Evolutionary conservation across 37 sponge, comb jelly and placozoan genomes (phyloP).

Genomic region (Agelas oroides): DNA sequence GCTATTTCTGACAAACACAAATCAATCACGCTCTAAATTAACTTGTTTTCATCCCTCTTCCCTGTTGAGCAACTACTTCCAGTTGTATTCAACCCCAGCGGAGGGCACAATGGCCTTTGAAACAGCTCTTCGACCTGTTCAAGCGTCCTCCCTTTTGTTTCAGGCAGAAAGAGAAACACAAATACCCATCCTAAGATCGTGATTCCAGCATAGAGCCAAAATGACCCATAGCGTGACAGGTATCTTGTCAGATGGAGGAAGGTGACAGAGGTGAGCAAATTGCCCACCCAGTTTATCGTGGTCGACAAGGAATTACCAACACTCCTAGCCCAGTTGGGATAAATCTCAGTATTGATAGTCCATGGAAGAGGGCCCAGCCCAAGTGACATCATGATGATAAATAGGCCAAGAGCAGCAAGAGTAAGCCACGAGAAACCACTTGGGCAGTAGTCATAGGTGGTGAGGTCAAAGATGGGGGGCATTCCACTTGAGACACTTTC

Average conservation of each 20-base stretch:
- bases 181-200: constrained; percentile 40
- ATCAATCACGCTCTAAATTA: too few relatives aligned
- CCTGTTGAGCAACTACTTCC: too few relatives aligned
- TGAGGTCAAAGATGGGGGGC: not conserved
- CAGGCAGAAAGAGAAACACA: constrained; percentile 60
- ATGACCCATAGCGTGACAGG: constrained; percentile 35
- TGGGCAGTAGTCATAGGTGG: constrained; percentile 47
- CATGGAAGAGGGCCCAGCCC: constrained; percentile 67
- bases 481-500: too few relatives aligned
- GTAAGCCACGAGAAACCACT: constrained; percentile 34
- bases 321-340: constrained; percentile 64
- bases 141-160: constrained; percentile 52
- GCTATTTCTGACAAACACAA: too few relatives aligned
- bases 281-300: constrained; percentile 49
- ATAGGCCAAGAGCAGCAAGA: constrained; percentile 21
- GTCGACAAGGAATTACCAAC: constrained; percentile 39
- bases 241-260: constrained; percentile 46
- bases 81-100: too few relatives aligned
- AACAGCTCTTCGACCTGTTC: constrained; percentile 66
- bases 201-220: constrained; percentile 54
- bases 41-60: too few relatives aligned
- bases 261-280: constrained; percentile 58
- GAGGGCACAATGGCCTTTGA: constrained; percentile 31
- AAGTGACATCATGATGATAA: constrained; percentile 51
- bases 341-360: constrained; percentile 71